Evolutionary conservation across 53 echinoderm and acorn worm species (phyloP).

Genomic region (Luidia sarsii): DNA sequence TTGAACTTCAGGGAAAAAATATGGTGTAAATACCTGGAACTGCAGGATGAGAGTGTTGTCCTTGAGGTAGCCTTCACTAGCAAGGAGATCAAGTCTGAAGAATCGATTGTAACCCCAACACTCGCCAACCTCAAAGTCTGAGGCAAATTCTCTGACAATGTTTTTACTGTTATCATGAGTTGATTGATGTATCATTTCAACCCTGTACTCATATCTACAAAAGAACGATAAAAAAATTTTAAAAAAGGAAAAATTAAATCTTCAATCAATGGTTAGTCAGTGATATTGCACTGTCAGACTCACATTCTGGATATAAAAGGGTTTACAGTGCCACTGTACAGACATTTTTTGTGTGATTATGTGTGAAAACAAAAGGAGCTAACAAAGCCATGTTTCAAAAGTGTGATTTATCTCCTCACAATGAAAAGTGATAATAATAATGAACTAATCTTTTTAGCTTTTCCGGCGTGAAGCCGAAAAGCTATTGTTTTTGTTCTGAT

Average conservation of each 20-base stretch:
- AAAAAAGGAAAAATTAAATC: background rate
- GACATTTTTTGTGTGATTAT: too few species aligned
- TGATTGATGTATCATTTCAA: conserved; percentile 97
- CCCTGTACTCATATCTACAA: conserved; percentile 92
- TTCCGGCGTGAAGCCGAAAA: too few species aligned
- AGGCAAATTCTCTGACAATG: conserved; percentile 97
- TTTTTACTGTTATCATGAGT: conserved; percentile 93
- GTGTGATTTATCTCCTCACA: too few species aligned
- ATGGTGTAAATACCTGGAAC: conserved; percentile 96
- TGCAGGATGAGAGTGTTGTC: conserved; percentile 93
- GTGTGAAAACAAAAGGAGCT: too few species aligned
- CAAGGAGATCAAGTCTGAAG: conserved; percentile 88
- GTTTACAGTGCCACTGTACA: too few species aligned
- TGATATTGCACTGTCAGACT: background rate
- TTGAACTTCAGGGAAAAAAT: too few species aligned
- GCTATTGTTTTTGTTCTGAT: too few species aligned
- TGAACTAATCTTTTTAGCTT: too few species aligned
- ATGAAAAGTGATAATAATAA: too few species aligned
- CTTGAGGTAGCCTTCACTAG: conserved; percentile 96
- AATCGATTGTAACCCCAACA: conserved; percentile 99
- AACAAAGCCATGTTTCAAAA: too few species aligned
- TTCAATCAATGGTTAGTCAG: background rate
- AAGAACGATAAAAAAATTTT: background rate
- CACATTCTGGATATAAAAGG: background rate
- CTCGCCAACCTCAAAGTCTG: conserved; percentile 95